Conservation (phyloP, 2,797 vertebrate species). For the Poeciliopsis infans region DNA sequence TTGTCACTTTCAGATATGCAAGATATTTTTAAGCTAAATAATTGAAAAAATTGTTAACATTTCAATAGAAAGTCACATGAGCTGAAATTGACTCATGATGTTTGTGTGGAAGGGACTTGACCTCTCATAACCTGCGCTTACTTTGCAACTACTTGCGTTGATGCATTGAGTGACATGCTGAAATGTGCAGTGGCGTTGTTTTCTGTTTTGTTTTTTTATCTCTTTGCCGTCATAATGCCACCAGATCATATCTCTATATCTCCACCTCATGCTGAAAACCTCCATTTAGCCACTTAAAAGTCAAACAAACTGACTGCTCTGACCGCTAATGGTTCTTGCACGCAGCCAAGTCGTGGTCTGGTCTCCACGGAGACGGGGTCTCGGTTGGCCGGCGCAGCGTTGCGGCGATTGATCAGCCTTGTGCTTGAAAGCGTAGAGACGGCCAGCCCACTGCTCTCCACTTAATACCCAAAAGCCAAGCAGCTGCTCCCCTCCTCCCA, state of each 20-base stretch:
- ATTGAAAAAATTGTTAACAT: background rate
- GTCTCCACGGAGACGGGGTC: constrained; percentile 75
- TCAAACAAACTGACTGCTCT: constrained; percentile 40
- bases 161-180: constrained; percentile 18
- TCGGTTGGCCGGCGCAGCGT: constrained; percentile 33
- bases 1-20: background rate
- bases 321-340: constrained; percentile 72
- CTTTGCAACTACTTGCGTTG: constrained; percentile 22
- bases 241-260: constrained; percentile 26
- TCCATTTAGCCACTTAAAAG: constrained; percentile 65
- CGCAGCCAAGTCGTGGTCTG: constrained; percentile 60
- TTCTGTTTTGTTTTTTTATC: background rate
- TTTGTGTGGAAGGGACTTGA: background rate
- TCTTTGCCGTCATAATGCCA: background rate
- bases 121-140: constrained; percentile 8
- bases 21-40: background rate
- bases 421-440: constrained; percentile 24
- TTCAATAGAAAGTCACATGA: background rate
- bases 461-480: constrained; percentile 24
- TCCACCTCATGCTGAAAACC: constrained; percentile 46
- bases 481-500: constrained; percentile 9
- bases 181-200: constrained; percentile 10
- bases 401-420: constrained; percentile 49
- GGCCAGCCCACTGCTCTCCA: constrained; percentile 18
- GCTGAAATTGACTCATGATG: background rate